phyloP scores from a whole-genome alignment of 1,140 invertebrate species.

The Phthorimaea operculella region DNA sequence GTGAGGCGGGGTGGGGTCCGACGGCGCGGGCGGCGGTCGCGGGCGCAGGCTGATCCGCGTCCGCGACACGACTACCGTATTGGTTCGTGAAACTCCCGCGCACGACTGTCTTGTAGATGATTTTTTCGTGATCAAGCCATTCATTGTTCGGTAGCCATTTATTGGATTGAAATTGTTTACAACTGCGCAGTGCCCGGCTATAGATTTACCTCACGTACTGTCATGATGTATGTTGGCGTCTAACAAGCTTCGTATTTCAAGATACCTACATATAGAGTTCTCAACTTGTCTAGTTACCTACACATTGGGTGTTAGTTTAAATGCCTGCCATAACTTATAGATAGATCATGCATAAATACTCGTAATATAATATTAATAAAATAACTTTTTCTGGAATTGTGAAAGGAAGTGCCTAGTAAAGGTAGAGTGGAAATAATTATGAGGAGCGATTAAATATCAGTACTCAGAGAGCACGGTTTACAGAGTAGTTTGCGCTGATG shows the following conservation, averaged over 20 bases:
- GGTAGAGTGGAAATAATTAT: too few relatives aligned
- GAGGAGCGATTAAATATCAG: too few relatives aligned
- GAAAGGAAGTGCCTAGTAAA: too few relatives aligned
- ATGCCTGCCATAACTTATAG: too few relatives aligned
- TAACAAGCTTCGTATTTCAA: constrained; percentile 1
- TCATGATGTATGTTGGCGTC: constrained; percentile 2
- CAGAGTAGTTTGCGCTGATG: too few relatives aligned
- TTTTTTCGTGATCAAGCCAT: constrained; percentile 62
- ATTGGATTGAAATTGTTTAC: constrained; percentile 53
- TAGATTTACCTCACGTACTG: constrained; percentile 10
- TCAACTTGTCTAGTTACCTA: too few relatives aligned
- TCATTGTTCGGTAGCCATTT: constrained; percentile 65
- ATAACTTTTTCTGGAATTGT: too few relatives aligned
- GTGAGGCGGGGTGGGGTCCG: too few relatives aligned
- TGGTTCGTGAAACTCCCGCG: constrained; percentile 42
- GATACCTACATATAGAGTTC: neutral
- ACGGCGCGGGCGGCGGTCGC: constrained; percentile 9
- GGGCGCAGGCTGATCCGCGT: constrained; percentile 19
- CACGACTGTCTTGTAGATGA: constrained; percentile 61
- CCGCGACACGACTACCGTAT: constrained; percentile 61
- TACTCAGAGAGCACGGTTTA: too few relatives aligned
- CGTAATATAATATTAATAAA: too few relatives aligned
- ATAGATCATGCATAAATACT: too few relatives aligned
- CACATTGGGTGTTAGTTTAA: too few relatives aligned
- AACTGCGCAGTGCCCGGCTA: constrained; percentile 2